Evolutionary conservation across 2,113 vertebrate genomes (phyloP).

Genomic region (Rhizomys pruinosus): DNA sequence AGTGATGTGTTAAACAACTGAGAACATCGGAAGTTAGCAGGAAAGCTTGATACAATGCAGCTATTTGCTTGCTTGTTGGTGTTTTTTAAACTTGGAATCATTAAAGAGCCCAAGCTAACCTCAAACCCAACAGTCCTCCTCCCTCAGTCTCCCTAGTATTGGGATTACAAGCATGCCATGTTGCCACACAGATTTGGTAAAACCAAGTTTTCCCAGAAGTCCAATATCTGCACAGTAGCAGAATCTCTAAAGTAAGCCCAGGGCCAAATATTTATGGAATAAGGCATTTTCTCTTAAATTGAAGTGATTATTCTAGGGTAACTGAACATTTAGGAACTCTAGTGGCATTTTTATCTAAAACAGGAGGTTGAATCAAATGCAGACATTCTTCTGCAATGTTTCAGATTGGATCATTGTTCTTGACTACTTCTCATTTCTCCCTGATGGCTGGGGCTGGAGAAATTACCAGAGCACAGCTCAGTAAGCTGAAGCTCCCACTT

Average conservation of each 20-base stretch:
- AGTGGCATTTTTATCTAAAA: not conserved
- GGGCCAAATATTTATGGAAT: not conserved
- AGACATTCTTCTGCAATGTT: not conserved
- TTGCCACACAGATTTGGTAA: not conserved
- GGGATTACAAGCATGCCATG: not conserved
- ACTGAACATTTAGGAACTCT: not conserved
- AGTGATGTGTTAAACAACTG: not conserved
- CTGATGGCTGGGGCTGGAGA: not conserved
- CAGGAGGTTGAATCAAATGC: not conserved
- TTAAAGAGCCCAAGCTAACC: not conserved
- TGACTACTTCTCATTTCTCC: not conserved
- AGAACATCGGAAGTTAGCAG: not conserved
- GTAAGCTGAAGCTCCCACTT: not conserved
- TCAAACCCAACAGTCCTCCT: not conserved
- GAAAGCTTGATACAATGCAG: not conserved
- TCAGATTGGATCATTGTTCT: not conserved
- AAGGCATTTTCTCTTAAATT: not conserved
- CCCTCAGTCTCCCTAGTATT: not conserved
- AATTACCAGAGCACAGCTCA: not conserved
- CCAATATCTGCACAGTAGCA: not conserved
- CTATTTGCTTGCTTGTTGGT: not conserved
- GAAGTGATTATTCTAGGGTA: not conserved
- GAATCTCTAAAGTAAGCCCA: constrained; percentile 14
- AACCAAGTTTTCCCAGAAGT: constrained; percentile 10
- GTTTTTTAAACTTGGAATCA: not conserved